Evolutionary conservation across 2,797 vertebrate species (phyloP).

Genomic region (Myotis myotis): DNA sequence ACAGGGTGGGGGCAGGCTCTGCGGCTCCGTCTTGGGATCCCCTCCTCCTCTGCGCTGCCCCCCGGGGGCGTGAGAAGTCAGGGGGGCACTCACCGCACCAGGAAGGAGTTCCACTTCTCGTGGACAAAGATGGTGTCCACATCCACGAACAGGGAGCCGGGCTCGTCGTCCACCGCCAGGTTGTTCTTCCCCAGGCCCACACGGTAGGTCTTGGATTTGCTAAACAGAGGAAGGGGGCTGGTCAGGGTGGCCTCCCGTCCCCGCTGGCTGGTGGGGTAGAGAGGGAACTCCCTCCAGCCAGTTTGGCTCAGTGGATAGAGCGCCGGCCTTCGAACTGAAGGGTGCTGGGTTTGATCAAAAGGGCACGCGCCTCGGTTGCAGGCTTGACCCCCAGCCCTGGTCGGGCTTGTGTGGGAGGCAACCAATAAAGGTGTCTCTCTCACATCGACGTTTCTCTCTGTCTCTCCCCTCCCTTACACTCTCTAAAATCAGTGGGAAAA

Average conservation of each 20-base stretch:
- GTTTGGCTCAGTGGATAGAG: too few species aligned
- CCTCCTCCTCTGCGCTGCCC: neutral
- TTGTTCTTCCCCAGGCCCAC: constrained; percentile 90
- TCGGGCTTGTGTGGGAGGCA: too few species aligned
- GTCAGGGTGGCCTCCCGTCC: neutral
- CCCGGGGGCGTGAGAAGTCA: accelerated
- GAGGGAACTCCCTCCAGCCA: neutral
- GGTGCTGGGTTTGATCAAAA: too few species aligned
- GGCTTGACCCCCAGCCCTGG: too few species aligned
- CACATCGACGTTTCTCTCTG: too few species aligned
- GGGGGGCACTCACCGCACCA: constrained; percentile 69
- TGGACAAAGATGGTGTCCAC: constrained; percentile 89
- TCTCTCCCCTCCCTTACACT: too few species aligned
- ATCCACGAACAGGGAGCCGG: constrained; percentile 66
- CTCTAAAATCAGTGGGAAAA: too few species aligned
- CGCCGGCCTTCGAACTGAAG: too few species aligned
- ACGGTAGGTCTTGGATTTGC: constrained; percentile 85
- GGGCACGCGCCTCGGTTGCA: too few species aligned
- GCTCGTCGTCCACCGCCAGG: constrained; percentile 79
- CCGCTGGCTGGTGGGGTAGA: neutral
- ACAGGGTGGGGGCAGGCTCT: neutral
- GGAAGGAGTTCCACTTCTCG: constrained; percentile 86
- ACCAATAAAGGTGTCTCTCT: too few species aligned
- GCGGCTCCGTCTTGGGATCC: neutral
- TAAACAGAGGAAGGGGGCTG: neutral